phyloP scores from a whole-genome alignment of 2,888 invertebrate species.

The Oscheius sp. region DNA sequence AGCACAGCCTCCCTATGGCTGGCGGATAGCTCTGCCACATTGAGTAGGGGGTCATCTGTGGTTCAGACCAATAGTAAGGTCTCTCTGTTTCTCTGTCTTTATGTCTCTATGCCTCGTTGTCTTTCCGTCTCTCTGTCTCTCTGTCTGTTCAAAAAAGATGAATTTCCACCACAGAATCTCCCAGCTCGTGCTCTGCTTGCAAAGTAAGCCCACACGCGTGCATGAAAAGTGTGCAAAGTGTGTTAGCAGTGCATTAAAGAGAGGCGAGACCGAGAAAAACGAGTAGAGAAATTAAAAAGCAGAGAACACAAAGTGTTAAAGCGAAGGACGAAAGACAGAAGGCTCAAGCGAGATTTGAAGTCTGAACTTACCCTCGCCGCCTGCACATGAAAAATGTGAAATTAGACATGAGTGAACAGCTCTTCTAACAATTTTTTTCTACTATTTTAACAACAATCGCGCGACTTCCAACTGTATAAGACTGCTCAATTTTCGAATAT shows the following conservation, averaged over 20 bases:
- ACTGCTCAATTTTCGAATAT: no score
- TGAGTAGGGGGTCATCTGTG: neutral
- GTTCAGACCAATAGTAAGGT: neutral
- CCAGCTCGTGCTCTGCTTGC: no score
- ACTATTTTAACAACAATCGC: no score
- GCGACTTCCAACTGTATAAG: no score
- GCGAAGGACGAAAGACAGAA: conserved; percentile 38
- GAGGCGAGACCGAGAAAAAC: conserved; percentile 10
- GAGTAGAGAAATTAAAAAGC: neutral
- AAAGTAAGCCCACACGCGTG: conserved; percentile 29
- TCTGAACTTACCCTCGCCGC: conserved; percentile 39
- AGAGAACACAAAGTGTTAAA: conserved; percentile 27
- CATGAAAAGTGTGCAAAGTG: conserved; percentile 8
- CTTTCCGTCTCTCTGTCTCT: neutral
- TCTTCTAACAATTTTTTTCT: conserved; percentile 1
- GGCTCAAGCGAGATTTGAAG: conserved; percentile 31
- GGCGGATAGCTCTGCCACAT: no score
- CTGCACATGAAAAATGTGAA: conserved; percentile 41
- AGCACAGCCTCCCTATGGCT: no score
- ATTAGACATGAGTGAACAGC: conserved; percentile 24
- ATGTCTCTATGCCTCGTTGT: neutral
- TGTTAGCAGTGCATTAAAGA: conserved; percentile 13
- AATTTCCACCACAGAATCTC: neutral
- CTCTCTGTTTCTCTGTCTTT: neutral
- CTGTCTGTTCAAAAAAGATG: neutral